Base-by-base conservation (phyloP, 2,888 invertebrate genomes). In the Cepaea hortensis region DNA sequence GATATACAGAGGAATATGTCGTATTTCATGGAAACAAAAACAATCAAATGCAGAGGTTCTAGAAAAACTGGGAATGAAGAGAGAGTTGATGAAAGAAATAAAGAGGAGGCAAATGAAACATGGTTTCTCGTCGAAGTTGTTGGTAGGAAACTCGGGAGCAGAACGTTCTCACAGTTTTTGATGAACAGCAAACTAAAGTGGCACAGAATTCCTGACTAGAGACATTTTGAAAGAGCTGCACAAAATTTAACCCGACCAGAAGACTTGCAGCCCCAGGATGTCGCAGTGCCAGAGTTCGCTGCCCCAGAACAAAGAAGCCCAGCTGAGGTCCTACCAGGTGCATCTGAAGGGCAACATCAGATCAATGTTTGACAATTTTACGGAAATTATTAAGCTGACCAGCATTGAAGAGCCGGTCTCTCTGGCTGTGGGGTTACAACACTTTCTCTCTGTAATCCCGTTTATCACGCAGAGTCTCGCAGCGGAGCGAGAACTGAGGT, bases 301-400 rank as follows among this genome's bases (percentile, higher is more conserved):
- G 88, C 97, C 98, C 0, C 98, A 98, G 95, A 98, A 97, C 90
- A 99, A 99, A 95, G 98, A 99, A 95, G 98, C 98, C 20, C 95
- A 98, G 65, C 95, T 99, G 18, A 98, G 98, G 95, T 98, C 98
- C 0, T 99, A 99, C 94, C 97, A 98, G 88, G 98, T 98, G 35
- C 96, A 98, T 87, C 95, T 99, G 80, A 98, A 98, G 95, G 98
- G 99, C 95, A 99, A 98, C 95, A 97, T 99, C 0, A 98, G 98
- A 94, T 98, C 98, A 91, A 98, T 99, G 97, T 95, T 98, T 85
- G 99, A 99, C 94, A 99, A 99, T 95, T 99, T 98, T 95, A 97
- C 97, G 96, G 98, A 98, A 97, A 96, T 94, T 84, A 91, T 95
- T 87, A 92, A 92, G 90, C 89, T 93, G 61, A 93, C 93, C 0